phyloP scores from a whole-genome alignment of 2,797 vertebrate species.

The Lagocephalus sceleratus region DNA sequence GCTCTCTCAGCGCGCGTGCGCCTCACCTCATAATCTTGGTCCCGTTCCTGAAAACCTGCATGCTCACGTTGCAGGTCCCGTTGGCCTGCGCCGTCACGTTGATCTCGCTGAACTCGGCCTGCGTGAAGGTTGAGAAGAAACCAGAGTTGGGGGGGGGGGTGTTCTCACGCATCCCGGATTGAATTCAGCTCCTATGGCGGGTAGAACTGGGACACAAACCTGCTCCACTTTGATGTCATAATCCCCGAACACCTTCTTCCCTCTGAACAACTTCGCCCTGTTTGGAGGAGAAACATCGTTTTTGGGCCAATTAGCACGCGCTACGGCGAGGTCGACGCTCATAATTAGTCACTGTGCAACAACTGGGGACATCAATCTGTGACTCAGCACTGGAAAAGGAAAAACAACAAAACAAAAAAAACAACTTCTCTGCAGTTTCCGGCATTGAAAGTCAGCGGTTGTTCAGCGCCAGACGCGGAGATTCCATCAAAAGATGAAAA shows the following conservation, averaged over 20 bases:
- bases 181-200: constrained; percentile 6
- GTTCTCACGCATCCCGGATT: constrained; percentile 5
- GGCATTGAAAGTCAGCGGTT: neutral
- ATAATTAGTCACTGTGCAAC: too few species aligned
- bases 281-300: neutral
- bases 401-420: too few species aligned
- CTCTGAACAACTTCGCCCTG: constrained; percentile 92
- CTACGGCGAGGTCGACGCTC: neutral
- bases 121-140: constrained; percentile 38
- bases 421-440: neutral
- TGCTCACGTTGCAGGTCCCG: constrained; percentile 87
- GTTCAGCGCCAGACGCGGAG: neutral
- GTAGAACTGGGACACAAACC: constrained; percentile 67
- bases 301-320: neutral
- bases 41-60: constrained; percentile 87
- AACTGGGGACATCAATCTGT: neutral
- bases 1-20: neutral
- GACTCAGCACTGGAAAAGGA: constrained; percentile 39
- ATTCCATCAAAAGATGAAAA: constrained; percentile 6
- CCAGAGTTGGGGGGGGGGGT: constrained; percentile 5
- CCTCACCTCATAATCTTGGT: constrained; percentile 90
- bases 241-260: constrained; percentile 90
- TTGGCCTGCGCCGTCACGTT: constrained; percentile 92
- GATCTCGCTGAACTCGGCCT: constrained; percentile 96
- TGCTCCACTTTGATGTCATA: constrained; percentile 96